Base-by-base conservation (phyloP, 1,140 invertebrate species). In the Nymphalis io region DNA sequence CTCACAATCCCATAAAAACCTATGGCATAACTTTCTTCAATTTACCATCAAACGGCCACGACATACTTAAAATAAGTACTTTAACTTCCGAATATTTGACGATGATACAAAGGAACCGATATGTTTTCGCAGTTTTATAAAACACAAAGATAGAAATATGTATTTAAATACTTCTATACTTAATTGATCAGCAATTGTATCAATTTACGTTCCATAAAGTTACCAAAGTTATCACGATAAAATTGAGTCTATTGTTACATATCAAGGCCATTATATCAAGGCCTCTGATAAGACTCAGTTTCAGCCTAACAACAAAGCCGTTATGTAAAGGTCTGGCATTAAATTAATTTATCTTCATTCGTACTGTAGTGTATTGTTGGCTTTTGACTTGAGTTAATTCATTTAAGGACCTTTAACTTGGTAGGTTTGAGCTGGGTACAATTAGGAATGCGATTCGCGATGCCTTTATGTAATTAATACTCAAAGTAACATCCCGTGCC, bases 271-370 rank as follows among this genome's bases (percentile, higher is more conserved):
- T 44, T 16, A 33, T 67, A 42, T 39, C 57, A 67, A 60, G 64
- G 23, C 13, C 20, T 15, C 42, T 59, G 64, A 67, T 67, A 67
- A 67, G 64, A 48, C 40, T 59, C 40, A 46, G 55, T 67, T 59
- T 48, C 60, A 48, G 44, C 10, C 20, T 46, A 33, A 39, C 60
- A 67, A 67, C 64, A 60, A 67, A 39, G 60, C 60, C 15, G 44
- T 62, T 62, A 51, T 21, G 27, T 66, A 66, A 66, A 39, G 64
- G 64, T 46, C 57, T 59, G 42, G 42, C 44, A 60, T 67, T 67
- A 67, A 67, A 60, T 60, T 67, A 48, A 67, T 67, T 60, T 48
- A 60, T 67, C 53, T 65, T 51, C 60, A 66, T 66, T 66, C 55
- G 38, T 44, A 59, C 55, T 66, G 20, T 59, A 44, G 55, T 66